Conservation (phyloP, 2,113 vertebrate species). For the Entelurus aequoreus region DNA sequence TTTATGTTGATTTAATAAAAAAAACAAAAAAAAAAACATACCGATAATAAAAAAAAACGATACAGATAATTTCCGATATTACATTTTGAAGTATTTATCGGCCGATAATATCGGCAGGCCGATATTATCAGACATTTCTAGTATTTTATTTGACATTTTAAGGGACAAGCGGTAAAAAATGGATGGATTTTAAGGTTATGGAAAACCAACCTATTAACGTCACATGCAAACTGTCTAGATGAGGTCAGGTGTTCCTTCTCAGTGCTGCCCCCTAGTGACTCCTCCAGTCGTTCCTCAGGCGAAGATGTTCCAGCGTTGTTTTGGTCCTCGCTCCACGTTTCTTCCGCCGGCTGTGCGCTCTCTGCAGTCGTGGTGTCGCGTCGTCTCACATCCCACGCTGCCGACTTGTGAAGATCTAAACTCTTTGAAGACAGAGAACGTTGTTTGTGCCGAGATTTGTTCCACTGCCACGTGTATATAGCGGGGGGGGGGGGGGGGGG, state of each 20-base stretch:
- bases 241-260: neutral
- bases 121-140: no score
- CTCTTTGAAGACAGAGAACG: neutral
- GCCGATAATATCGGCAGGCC: no score
- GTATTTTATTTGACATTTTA: no score
- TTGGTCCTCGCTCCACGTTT: neutral
- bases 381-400: neutral
- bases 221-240: neutral
- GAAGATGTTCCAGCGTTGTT: neutral
- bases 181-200: no score
- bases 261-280: slow-evolving; percentile 6
- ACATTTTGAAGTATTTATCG: no score
- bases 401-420: neutral
- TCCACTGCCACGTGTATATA: no score
- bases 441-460: neutral
- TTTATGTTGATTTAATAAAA: no score
- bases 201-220: neutral
- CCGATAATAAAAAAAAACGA: no score
- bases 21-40: no score
- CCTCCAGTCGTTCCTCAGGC: slow-evolving; percentile 10
- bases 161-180: no score
- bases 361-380: neutral
- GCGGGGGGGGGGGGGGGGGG: no score
- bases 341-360: neutral
- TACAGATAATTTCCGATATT: no score